Conservation (phyloP, 2,113 vertebrate genomes). For the Leptodactylus fuscus region DNA sequence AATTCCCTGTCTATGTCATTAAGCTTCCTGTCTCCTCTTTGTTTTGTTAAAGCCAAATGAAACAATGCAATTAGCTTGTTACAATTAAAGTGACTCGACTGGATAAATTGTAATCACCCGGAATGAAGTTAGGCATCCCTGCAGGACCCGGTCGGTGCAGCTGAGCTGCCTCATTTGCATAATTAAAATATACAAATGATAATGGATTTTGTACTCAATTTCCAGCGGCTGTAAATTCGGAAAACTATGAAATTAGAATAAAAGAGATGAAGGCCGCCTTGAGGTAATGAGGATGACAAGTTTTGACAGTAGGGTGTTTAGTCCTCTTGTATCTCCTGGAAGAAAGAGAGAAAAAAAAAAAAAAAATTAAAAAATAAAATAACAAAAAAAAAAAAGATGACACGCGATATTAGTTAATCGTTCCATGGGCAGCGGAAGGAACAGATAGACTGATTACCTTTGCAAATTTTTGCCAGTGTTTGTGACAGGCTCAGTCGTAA, state of each 20-base stretch:
- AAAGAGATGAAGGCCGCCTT: conserved; percentile 87
- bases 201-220: conserved; percentile 99
- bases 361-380: conserved; percentile 65
- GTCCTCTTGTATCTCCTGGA: conserved; percentile 77
- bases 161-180: conserved; percentile 99
- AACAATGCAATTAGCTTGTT: conserved; percentile 99
- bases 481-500: conserved; percentile 86
- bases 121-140: conserved; percentile 99
- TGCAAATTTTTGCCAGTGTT: conserved; percentile 88
- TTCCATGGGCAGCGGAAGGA: conserved; percentile 78
- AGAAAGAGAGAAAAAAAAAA: conserved; percentile 74
- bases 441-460: conserved; percentile 94
- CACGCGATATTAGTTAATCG: conserved; percentile 89
- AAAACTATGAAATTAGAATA: conserved; percentile 99
- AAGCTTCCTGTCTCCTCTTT: conserved; percentile 84
- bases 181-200: conserved; percentile 99
- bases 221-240: conserved; percentile 99
- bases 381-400: conserved; percentile 77
- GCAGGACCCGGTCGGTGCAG: conserved; percentile 95
- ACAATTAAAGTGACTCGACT: conserved; percentile 99
- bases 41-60: conserved; percentile 99
- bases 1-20: conserved; percentile 74
- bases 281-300: conserved; percentile 87
- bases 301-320: conserved; percentile 85
- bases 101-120: conserved; percentile 99